Percentiles rank a stretch among this genome's conserved stretches.
Conservation (phyloP, 2,113 vertebrate genomes). For the Meles meles region DNA sequence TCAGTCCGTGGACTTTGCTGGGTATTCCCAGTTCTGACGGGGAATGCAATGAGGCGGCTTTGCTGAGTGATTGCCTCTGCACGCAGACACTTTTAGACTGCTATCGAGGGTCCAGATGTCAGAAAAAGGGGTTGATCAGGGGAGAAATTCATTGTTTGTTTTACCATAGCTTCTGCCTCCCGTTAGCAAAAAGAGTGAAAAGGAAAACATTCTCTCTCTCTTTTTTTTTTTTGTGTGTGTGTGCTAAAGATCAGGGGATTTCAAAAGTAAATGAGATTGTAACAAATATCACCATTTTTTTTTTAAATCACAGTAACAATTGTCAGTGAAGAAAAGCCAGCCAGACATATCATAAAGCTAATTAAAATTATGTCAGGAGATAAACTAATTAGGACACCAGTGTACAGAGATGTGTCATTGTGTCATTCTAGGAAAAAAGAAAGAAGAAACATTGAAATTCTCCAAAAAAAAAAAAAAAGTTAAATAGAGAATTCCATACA, state of each 20-base stretch:
- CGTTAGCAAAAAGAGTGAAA: not conserved
- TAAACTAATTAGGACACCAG: constrained; percentile 74
- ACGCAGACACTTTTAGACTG: not conserved
- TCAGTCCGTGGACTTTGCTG: not conserved
- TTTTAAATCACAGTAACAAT: not conserved
- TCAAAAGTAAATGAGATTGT: constrained; percentile 50
- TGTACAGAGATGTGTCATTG: constrained; percentile 63
- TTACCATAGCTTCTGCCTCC: not conserved
- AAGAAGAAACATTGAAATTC: constrained; percentile 44
- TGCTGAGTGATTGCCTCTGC: not conserved
- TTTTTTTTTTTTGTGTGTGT: not conserved
- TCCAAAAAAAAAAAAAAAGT: constrained; percentile 20
- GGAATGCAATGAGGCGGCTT: not conserved
- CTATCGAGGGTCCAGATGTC: not conserved
- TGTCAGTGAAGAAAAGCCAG: constrained; percentile 58
- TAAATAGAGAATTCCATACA: constrained; percentile 34
- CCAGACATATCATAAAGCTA: constrained; percentile 62
- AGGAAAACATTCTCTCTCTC: not conserved
- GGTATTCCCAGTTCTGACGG: not conserved
- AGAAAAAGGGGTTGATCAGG: constrained; percentile 7
- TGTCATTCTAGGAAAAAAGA: constrained; percentile 39
- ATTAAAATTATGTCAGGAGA: constrained; percentile 70
- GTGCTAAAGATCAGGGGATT: not conserved
- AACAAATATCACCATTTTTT: constrained; percentile 9
- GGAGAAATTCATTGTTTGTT: not conserved